phyloP scores from a whole-genome alignment of 1,140 invertebrate species.

The Diachasmimorpha longicaudata region DNA sequence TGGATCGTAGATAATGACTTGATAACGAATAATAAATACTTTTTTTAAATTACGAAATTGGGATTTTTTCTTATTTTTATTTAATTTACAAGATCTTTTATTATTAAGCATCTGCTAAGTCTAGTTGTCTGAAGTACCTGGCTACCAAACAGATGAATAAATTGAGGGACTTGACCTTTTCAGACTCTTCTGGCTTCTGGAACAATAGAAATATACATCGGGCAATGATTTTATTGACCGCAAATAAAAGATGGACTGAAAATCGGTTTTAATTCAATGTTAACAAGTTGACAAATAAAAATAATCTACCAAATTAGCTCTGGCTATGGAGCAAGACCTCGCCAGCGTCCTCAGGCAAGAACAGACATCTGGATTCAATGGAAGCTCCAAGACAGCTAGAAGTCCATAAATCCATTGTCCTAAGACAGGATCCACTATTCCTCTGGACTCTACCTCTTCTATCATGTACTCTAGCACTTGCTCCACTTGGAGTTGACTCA shows the following conservation, averaged over 20 bases:
- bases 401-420: conserved; percentile 70
- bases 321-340: conserved; percentile 61
- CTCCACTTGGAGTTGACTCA: conserved; percentile 62
- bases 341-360: conserved; percentile 64
- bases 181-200: conserved; percentile 57
- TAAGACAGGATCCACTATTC: conserved; percentile 36
- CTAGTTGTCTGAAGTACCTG: conserved; percentile 69
- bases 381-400: conserved; percentile 65
- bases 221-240: too few species aligned
- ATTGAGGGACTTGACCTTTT: conserved; percentile 62
- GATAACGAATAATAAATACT: neutral
- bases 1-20: neutral
- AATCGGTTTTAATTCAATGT: too few species aligned
- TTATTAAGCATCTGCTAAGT: conserved; percentile 63
- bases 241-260: too few species aligned
- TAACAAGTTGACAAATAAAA: neutral
- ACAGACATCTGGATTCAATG: conserved; percentile 67
- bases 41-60: neutral
- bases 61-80: conserved; percentile 22
- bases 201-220: conserved; percentile 29
- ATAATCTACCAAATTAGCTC: conserved; percentile 61
- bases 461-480: conserved; percentile 65
- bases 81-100: conserved; percentile 27
- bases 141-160: conserved; percentile 69
- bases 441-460: conserved; percentile 58